phyloP scores from a whole-genome alignment of 2,113 vertebrate species.

The Andinoacara biseriatus region DNA sequence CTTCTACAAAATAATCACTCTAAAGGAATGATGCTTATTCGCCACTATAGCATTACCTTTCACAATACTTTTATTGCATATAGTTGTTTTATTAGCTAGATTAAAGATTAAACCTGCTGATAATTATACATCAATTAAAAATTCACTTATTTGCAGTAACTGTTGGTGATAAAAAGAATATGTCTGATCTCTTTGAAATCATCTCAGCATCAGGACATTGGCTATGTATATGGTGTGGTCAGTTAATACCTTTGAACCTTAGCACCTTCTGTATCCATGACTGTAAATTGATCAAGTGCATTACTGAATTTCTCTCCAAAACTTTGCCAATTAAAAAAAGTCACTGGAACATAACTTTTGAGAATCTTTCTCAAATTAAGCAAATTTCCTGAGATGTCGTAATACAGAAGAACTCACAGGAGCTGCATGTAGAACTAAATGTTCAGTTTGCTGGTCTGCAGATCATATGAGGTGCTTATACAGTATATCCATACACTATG shows the following conservation, averaged over 20 bases:
- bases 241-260: no score
- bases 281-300: no score
- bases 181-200: not conserved
- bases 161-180: not conserved
- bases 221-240: no score
- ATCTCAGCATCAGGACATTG: not conserved
- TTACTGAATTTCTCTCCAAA: no score
- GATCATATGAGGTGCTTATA: not conserved
- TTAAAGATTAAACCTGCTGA: not conserved
- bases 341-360: no score
- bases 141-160: fast-evolving
- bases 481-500: not conserved
- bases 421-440: not conserved
- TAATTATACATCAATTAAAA: not conserved
- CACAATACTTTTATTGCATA: not conserved
- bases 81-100: not conserved
- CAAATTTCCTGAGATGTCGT: no score
- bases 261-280: no score
- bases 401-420: not conserved
- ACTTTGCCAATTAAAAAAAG: no score
- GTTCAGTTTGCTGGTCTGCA: not conserved
- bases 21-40: not conserved
- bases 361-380: no score
- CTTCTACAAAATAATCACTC: not conserved
- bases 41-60: not conserved